A percentile compares a stretch with the other conserved stretches of the same genome.
These are phyloP conservation scores for Loriculus beryllinus DNA, from an alignment of 2,797 vertebrate species.

Conservation along the genomic window DNA sequence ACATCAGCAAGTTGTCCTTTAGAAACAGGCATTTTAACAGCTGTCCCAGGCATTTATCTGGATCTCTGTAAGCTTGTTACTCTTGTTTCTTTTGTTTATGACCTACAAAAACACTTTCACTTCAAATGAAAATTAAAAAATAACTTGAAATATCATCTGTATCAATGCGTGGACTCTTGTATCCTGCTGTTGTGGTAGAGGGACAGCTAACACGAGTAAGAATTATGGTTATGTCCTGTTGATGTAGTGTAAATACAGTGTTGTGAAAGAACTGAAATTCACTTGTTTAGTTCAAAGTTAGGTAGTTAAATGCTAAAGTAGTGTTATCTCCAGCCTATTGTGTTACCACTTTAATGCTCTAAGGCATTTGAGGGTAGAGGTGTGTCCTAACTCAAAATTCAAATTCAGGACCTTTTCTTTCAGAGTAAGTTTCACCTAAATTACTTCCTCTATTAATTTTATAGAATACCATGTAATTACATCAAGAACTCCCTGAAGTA, in stretches of 20 bases:
- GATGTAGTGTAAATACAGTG: not conserved
- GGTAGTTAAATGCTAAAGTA: not conserved
- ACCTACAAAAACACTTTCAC: not conserved
- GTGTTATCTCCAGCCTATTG: not conserved
- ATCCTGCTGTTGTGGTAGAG: not conserved
- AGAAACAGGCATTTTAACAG: not conserved
- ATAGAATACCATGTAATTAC: not conserved
- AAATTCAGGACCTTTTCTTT: not conserved
- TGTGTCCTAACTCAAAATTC: not conserved
- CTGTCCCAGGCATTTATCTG: not conserved
- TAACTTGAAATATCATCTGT: not conserved
- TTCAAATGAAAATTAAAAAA: not conserved
- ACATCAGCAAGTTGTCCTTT: not conserved
- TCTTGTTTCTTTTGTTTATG: not conserved
- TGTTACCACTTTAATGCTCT: not conserved
- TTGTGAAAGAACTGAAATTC: not conserved
- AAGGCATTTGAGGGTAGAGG: not conserved
- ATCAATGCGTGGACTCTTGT: fast-evolving
- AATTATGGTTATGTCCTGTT: not conserved
- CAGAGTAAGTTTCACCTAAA: not conserved
- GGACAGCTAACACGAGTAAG: not conserved
- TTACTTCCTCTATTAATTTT: slow-evolving; percentile 16
- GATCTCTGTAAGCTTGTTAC: not conserved
- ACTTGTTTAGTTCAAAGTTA: not conserved
- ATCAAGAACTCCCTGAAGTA: not conserved